Evolutionary conservation across 1,140 invertebrate genomes (phyloP), one percentile per base, ranked within the genome.

Genomic region (Polypedilum vanderplanki): DNA sequence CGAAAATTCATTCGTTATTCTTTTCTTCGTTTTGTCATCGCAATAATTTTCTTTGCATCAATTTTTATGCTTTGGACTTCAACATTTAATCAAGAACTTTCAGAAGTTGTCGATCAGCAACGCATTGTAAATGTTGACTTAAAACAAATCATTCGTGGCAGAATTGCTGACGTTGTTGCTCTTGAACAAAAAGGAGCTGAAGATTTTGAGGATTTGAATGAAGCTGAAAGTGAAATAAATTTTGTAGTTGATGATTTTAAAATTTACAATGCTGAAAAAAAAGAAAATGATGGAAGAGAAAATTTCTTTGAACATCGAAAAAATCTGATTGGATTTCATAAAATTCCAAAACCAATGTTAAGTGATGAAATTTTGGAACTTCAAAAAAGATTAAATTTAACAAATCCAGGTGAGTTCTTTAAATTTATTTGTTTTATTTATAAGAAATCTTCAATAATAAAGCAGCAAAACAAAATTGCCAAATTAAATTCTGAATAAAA

Each of bases 101-200:
- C n/a, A 15, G n/a, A 4, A 12, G 12, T n/a, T 57, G 46, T 57
- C 3, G 46, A 57, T 15, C 12, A 57, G n/a, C 46, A 57, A 15
- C 12, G 15, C 10, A 12, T 57, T 57, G 46, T 57, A n/a, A n/a
- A 57, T n/a, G 46, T 57, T 3, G 46, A 57, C 15, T 12, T 57
- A n/a, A 57, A n/a, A n/a, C 12, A 57, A 57, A 1, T 57, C 12
- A 57, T 57, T 57, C 46, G 46, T 12, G 46, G 46, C 4, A 57
- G n/a, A 57, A 57, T 57, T 9, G 46, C n/a, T 15, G 46, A 57
- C 12, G 12, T 15, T 57, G 77, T 77, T 77, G 77, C 77, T 73
- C 76, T 73, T 40, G 74, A 78, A 76, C 77, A 78, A 77, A 77
- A 77, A 76, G 74, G 70, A 4, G 33, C 57, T 15, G 46, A 57